Evolutionary conservation across 2,797 vertebrate genomes (phyloP).

Genomic region (Eulemur albifrons): DNA sequence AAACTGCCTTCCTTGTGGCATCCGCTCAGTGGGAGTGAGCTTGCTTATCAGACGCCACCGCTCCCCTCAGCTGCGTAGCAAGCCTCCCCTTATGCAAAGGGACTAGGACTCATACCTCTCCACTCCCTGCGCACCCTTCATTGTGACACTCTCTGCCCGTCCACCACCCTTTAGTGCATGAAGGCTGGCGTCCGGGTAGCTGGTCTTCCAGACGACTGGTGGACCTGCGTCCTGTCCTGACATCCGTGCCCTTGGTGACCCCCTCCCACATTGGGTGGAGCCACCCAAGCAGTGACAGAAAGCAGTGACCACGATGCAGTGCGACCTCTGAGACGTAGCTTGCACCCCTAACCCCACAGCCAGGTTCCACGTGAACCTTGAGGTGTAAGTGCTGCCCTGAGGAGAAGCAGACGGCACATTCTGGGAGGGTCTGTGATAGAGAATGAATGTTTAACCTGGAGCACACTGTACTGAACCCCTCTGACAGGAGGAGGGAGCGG

Average conservation of each 20-base stretch:
- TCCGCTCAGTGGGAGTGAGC: accelerated
- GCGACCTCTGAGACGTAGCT: not conserved
- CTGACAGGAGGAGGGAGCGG: not conserved
- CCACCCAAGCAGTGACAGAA: not conserved
- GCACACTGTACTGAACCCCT: not conserved
- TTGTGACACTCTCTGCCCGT: not conserved
- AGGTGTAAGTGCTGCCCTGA: accelerated
- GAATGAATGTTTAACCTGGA: not conserved
- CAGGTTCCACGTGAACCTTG: not conserved
- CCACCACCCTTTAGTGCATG: not conserved
- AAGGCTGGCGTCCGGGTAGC: not conserved
- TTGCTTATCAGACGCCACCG: not conserved
- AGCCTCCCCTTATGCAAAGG: not conserved
- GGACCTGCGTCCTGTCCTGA: not conserved
- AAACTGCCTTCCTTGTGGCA: not conserved
- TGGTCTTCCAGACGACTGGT: accelerated
- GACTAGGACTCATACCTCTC: no score
- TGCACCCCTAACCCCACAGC: accelerated
- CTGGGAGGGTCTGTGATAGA: not conserved
- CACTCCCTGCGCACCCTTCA: no score
- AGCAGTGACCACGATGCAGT: accelerated
- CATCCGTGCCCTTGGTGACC: accelerated
- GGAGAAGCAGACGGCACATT: not conserved
- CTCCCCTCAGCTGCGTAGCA: not conserved
- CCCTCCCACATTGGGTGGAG: not conserved